Evolutionary conservation across 2,113 vertebrate species (phyloP), one percentile per base, ranked within the genome.

Genomic region (Indri indri): DNA sequence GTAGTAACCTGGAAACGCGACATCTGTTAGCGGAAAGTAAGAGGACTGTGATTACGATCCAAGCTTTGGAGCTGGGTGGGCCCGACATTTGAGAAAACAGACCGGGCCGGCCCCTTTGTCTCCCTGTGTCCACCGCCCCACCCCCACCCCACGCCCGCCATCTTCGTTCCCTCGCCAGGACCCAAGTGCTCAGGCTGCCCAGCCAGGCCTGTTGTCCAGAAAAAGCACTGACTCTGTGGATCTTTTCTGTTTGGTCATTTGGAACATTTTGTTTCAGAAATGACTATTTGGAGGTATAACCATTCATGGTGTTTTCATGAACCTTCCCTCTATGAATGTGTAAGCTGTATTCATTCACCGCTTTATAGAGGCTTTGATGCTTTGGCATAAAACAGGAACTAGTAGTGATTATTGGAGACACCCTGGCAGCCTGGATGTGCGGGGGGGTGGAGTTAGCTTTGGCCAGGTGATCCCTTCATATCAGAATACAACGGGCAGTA

Each of bases 201-300:
- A 32, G 63, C 52, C 34, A 90, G 30, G 22, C 76, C 52, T 93
- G 59, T 65, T 18, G 6, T 47, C 42, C 10, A 4, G 45, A 85
- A 52, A 81, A 32, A 23, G 17, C 34, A 22, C 70, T 22, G 16
- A 37, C 22, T 23, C 61, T 22, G 34, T 18, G 2, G 2, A 42
- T 14, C 23, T 25, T 61, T 47, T 74, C 66, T 77, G 4, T 84
- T 86, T 77, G 76, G 12, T 61, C 40, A 52, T 66, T 40, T 66
- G 20, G 54, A 68, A 90, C 22, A 32, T 82, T 88, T 96, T 84
- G 3, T 89, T 96, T 92, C 57, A 70, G 85, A 91, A 94, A 77
- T 76, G 84, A 80, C 40, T 88, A 80, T 80, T 66, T 54, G 63
- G n/a, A n/a, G 22, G 59, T 83, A 27, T 18, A 74, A 3, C 3